A percentile compares a stretch with the other conserved stretches of the same genome.
phyloP scores from a whole-genome alignment of 2,888 invertebrate genomes.

The Blastobasis adustella region DNA sequence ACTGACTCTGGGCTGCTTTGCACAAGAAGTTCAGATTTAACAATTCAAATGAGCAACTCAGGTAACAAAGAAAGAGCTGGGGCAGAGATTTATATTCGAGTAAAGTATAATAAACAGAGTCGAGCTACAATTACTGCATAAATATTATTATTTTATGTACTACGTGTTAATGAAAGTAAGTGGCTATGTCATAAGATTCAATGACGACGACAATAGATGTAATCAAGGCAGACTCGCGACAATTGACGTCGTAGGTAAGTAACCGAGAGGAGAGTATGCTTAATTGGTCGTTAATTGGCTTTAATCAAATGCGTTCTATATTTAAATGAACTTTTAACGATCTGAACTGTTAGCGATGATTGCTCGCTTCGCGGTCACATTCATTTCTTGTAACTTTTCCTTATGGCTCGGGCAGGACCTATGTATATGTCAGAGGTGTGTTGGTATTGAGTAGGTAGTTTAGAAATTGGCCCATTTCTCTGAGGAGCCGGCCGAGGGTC shows the following conservation, averaged over 20 bases:
- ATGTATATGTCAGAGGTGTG: not conserved
- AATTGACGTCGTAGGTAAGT: conserved; percentile 48
- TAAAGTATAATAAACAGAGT: not conserved
- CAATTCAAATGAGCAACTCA: conserved; percentile 34
- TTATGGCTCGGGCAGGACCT: not conserved
- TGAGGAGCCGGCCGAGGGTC: conserved; percentile 59
- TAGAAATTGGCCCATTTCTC: conserved; percentile 56
- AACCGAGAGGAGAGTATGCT: conserved; percentile 55
- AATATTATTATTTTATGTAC: no score
- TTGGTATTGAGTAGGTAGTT: not conserved
- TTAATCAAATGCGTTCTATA: conserved; percentile 72
- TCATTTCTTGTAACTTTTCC: not conserved
- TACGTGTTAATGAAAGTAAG: no score
- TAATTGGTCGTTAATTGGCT: conserved; percentile 70
- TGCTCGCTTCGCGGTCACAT: not conserved
- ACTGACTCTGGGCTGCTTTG: conserved; percentile 26
- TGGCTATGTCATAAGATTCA: no score
- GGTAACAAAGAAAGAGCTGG: conserved; percentile 9
- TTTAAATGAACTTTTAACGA: conserved; percentile 69
- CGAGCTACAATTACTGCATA: no score
- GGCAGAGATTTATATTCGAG: not conserved
- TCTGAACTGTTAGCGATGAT: conserved; percentile 25
- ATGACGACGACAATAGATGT: conserved; percentile 8
- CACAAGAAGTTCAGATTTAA: conserved; percentile 23
- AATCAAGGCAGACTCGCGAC: conserved; percentile 47